Percentiles rank a stretch among this genome's conserved stretches.
Conservation (phyloP, 2,888 invertebrate species). For the Girardia tigrina region DNA sequence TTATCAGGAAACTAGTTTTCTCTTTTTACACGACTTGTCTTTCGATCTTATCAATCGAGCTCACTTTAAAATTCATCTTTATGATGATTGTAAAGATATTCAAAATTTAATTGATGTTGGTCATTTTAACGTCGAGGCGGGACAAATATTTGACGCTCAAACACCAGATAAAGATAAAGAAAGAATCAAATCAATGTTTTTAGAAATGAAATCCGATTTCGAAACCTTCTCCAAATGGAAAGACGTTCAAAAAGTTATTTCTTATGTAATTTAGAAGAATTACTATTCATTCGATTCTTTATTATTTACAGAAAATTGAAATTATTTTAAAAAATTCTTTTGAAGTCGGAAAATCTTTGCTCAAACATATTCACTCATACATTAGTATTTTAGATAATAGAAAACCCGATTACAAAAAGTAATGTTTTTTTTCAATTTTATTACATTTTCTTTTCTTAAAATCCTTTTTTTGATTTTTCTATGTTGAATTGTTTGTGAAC, state of each 20-base stretch:
- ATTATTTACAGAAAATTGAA: not conserved
- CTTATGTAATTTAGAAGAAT: not conserved
- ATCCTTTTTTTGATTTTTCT: no score
- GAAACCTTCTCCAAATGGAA: not conserved
- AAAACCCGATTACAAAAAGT: not conserved
- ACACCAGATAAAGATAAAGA: not conserved
- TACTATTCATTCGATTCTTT: not conserved
- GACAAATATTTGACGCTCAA: not conserved
- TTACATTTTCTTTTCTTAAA: no score
- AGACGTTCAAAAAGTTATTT: not conserved
- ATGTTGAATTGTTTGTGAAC: no score
- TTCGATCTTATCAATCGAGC: constrained; percentile 7
- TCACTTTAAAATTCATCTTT: constrained; percentile 3
- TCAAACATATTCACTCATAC: constrained; percentile 10
- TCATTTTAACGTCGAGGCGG: not conserved
- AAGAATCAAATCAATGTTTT: not conserved
- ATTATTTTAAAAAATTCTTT: not conserved
- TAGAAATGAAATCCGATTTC: constrained; percentile 8
- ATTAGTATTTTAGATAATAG: not conserved
- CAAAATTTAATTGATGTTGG: not conserved
- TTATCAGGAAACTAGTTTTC: not conserved
- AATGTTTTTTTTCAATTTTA: no score
- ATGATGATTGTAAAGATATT: not conserved
- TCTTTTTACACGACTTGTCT: constrained; percentile 1
- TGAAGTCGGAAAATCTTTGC: constrained; percentile 10